These are phyloP conservation scores for Petrolisthes cinctipes DNA, from an alignment of 2,888 invertebrate genomes.

Conservation along the genomic window DNA sequence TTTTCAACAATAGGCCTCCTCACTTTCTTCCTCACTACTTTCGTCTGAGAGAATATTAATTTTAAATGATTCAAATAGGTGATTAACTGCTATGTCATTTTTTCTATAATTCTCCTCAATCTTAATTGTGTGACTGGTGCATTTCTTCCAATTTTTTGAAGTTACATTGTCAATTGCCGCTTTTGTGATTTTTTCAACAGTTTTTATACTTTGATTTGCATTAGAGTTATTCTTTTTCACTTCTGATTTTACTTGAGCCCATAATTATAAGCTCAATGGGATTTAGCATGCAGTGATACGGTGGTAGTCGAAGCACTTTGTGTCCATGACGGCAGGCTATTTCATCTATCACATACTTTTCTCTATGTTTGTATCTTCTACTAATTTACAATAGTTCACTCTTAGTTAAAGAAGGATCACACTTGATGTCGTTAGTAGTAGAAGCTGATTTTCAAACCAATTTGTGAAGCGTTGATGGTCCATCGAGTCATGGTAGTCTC, in stretches of 20 bases:
- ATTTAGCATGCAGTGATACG: conserved; percentile 2
- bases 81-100: conserved; percentile 6
- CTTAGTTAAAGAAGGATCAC: conserved; percentile 10
- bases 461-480: background rate
- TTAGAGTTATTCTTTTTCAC: conserved; percentile 11
- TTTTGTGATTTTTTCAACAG: too few relatives aligned
- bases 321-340: background rate
- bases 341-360: conserved; percentile 11
- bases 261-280: conserved; percentile 19
- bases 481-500: conserved; percentile 20
- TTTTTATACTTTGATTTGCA: conserved; percentile 9
- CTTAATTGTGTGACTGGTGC: background rate
- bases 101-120: background rate
- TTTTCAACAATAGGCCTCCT: too few relatives aligned
- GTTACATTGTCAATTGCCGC: too few relatives aligned
- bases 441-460: background rate
- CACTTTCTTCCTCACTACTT: conserved; percentile 7
- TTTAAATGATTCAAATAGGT: background rate
- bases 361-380: conserved; percentile 6
- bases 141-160: conserved; percentile 12
- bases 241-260: conserved; percentile 18
- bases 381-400: conserved; percentile 20
- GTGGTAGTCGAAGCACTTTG: conserved; percentile 5
- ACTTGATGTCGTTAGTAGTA: background rate
- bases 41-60: too few relatives aligned